These are phyloP conservation scores for Macrocentrus cingulum DNA, from an alignment of 1,140 invertebrate species.

Conservation along the genomic window DNA sequence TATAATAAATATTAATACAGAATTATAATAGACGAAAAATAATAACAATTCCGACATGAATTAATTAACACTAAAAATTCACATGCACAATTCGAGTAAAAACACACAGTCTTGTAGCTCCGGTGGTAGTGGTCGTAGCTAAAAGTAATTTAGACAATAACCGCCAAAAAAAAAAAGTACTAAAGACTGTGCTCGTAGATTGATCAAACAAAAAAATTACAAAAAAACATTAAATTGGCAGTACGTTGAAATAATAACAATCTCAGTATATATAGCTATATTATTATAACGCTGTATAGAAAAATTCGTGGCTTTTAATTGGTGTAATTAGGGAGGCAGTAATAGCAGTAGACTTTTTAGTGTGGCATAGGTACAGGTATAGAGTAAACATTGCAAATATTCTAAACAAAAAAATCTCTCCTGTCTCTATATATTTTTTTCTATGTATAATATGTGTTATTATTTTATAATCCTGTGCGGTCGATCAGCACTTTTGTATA, in stretches of 20 bases:
- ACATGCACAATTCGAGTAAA: slow-evolving; percentile 12
- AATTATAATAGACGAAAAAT: slow-evolving; percentile 16
- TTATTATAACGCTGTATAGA: not conserved
- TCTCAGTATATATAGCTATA: slow-evolving; percentile 8
- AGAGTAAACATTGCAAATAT: too few species aligned
- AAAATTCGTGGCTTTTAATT: not conserved
- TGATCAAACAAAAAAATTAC: not conserved
- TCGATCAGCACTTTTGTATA: too few species aligned
- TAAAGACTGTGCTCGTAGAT: not conserved
- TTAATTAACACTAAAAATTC: too few species aligned
- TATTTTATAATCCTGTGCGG: too few species aligned
- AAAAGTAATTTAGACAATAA: not conserved
- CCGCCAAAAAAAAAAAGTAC: slow-evolving; percentile 1
- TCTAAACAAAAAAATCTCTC: too few species aligned
- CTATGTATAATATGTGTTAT: too few species aligned
- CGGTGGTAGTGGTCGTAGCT: slow-evolving; percentile 19
- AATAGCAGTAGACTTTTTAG: too few species aligned
- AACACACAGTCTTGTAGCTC: slow-evolving; percentile 16
- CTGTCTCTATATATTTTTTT: too few species aligned
- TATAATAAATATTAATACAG: too few species aligned
- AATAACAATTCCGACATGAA: too few species aligned
- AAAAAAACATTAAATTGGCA: slow-evolving; percentile 6
- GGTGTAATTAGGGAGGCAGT: too few species aligned
- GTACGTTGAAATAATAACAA: not conserved
- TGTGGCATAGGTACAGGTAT: too few species aligned